Base-by-base conservation (phyloP, 2,797 vertebrate species). In the Tarsius wallacei region DNA sequence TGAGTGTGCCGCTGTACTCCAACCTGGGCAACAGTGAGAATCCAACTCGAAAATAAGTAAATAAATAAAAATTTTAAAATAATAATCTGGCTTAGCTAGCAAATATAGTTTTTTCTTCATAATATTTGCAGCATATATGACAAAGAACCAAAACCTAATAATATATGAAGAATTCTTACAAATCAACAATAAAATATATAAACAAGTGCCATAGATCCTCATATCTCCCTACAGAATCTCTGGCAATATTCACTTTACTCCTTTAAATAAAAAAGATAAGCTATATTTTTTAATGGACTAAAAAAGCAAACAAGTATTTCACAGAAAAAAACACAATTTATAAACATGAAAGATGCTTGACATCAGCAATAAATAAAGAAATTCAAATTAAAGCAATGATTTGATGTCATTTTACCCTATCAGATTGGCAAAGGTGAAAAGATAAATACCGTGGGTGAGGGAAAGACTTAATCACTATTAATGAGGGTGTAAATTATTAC, bases 301-400 rank as follows among this genome's bases (percentile, higher is more conserved):
- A 90, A 81, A 94, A 22, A 55, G 19, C 19, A 13, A 81, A 89
- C 47, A 53, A 90, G 51, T 74, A 15, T 77, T 90, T 84, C 71
- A 77, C 16, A 53, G 66, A 63, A 74, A 19, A 94, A 94, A 93
- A 83, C 82, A 64, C 12, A 89, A 85, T 53, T 13, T 53, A 61
- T n/a, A 70, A 73, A 78, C 42, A 70, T 51, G 24, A 59, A 83
- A 90, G 63, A 80, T 85, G 26, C 63, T 85, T 86, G 73, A 53
- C 33, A 63, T 42, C 31, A 85, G 28, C 31, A 78, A 42, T n/a
- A 78, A 70, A 61, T 55, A 53, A 59, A 59, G 70, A 84, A 88
- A 66, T 82, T 64, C 86, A 59, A 68, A 83, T 66, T 66, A 83
- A 83, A 94, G 49, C 57, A 89, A 86, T 17, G 7, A 51, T 33